These are phyloP conservation scores for Rotaria magnacalcarata DNA, from an alignment of 2,888 invertebrate genomes.

Conservation along the genomic window DNA sequence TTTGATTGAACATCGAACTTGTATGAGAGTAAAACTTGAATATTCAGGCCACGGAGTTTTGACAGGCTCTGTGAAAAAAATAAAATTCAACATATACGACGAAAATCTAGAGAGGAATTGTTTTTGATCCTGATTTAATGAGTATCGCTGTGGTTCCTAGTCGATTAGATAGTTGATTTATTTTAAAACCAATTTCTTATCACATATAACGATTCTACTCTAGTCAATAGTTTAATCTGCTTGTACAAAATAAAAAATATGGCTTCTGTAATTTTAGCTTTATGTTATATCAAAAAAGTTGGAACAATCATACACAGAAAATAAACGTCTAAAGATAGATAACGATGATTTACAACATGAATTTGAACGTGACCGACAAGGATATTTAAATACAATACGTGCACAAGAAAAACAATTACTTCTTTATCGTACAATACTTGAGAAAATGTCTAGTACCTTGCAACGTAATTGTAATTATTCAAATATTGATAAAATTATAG, in stretches of 20 bases:
- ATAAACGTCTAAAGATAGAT: constrained; percentile 69
- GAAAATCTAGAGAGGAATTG: too few relatives aligned
- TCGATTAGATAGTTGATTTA: too few relatives aligned
- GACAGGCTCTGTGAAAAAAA: too few relatives aligned
- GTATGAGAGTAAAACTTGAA: too few relatives aligned
- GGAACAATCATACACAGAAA: constrained; percentile 67
- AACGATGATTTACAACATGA: constrained; percentile 74
- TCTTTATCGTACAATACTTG: constrained; percentile 62
- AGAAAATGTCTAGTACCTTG: constrained; percentile 66
- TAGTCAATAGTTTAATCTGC: too few relatives aligned
- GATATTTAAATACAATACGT: constrained; percentile 75
- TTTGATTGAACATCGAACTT: too few relatives aligned
- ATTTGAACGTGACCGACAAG: constrained; percentile 75
- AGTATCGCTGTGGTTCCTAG: too few relatives aligned
- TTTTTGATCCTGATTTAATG: too few relatives aligned
- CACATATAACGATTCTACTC: too few relatives aligned
- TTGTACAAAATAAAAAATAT: not conserved
- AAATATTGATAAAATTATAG: constrained; percentile 69
- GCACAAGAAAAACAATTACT: constrained; percentile 70
- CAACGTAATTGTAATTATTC: constrained; percentile 72
- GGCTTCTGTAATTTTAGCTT: constrained; percentile 42
- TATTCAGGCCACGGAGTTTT: too few relatives aligned
- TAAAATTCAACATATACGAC: too few relatives aligned
- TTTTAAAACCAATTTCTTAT: too few relatives aligned
- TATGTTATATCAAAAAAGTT: constrained; percentile 69